Evolutionary conservation across 2,797 vertebrate species (phyloP), one percentile per base, ranked within the genome.

Genomic region (Enoplosus armatus): DNA sequence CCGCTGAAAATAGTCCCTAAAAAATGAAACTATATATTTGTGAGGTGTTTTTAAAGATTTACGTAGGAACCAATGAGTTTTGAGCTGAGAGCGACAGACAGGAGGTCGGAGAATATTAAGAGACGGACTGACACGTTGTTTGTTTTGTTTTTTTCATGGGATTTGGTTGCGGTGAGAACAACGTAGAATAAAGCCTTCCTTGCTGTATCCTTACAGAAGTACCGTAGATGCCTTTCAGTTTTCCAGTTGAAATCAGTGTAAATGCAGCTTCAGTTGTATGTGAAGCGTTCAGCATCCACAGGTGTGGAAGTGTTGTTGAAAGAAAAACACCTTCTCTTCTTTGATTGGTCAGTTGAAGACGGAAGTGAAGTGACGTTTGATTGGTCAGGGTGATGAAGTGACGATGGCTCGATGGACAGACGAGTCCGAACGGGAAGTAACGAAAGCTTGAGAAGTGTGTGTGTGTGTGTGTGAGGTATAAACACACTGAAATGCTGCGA

Each of bases 401-500:
- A 60, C 29, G 58, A 33, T 11, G 8, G 10, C 10, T 62, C 16
- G 2, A 8, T n/a, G 51, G 45, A 48, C 15, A 14, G 29, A 63
- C 18, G 6, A 56, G 27, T 50, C n/a, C n/a, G n/a, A n/a, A n/a
- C n/a, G n/a, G n/a, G 62, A 58, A 35, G 27, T 31, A 22, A 45
- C 16, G 2, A 33, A 37, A 4, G 16, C 29, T 11, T 26, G 39
- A 41, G 43, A 33, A 0, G 12, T 41, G 26, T 39, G 33, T 58
- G 50, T 62, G 67, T 53, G 60, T 55, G 65, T 33, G 54, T 33
- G 61, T 22, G 45, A 7, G 33, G 6, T 58, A 4, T 85, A 82
- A 88, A 76, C 82, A 75, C 43, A 20, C 27, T 55, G 84, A 75
- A 82, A 48, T 48, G 64, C 72, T 29, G 64, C 79, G 60, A 65